phyloP scores from a whole-genome alignment of 2,113 vertebrate species.

The Barnardius zonarius region DNA sequence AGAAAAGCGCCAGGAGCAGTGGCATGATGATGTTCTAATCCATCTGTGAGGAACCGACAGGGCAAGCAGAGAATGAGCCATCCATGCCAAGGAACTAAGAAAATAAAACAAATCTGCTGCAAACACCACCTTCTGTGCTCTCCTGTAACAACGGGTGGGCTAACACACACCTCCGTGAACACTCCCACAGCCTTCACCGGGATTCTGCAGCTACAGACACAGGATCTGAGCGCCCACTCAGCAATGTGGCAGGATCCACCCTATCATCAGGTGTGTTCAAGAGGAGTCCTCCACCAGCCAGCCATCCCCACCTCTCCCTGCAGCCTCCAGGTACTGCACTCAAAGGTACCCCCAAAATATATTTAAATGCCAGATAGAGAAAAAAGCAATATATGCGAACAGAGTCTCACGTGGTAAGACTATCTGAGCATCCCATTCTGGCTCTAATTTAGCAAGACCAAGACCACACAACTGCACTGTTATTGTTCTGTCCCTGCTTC shows the following conservation, averaged over 20 bases:
- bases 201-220: background rate
- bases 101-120: background rate
- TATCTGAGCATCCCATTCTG: background rate
- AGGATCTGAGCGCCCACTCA: rapidly evolving
- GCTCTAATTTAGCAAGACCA: background rate
- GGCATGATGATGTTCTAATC: rapidly evolving
- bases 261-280: background rate
- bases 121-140: background rate
- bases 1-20: background rate
- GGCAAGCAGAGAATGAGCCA: background rate
- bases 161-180: rapidly evolving
- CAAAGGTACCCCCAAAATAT: background rate
- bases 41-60: rapidly evolving
- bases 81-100: background rate
- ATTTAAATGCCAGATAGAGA: background rate
- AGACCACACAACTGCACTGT: background rate
- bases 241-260: rapidly evolving
- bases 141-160: background rate
- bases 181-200: background rate
- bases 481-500: background rate
- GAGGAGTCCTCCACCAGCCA: background rate
- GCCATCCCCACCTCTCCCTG: background rate
- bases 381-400: background rate
- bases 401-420: background rate
- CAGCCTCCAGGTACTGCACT: background rate